These are phyloP conservation scores for Junonia oenone DNA, from an alignment of 2,888 invertebrate species.

Conservation along the genomic window DNA sequence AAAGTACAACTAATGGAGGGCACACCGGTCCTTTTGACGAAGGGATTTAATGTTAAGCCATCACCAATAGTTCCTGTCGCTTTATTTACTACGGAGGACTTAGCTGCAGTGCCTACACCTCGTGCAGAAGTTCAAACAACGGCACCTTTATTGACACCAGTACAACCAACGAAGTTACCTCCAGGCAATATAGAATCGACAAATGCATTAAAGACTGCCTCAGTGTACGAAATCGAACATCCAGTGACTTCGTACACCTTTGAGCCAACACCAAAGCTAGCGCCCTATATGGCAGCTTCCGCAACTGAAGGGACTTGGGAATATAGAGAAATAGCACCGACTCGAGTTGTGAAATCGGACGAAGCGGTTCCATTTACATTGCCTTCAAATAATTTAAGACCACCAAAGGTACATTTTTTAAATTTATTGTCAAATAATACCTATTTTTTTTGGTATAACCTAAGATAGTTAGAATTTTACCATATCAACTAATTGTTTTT, in stretches of 20 bases:
- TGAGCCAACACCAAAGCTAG: background rate
- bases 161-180: background rate
- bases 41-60: constrained; percentile 18
- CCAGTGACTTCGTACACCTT: background rate
- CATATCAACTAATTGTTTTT: too few relatives aligned
- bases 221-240: background rate
- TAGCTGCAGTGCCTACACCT: background rate
- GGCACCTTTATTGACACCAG: background rate
- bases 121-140: background rate
- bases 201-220: background rate
- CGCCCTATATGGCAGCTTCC: background rate
- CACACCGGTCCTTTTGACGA: constrained; percentile 8
- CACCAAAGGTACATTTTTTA: background rate
- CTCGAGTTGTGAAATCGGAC: constrained; percentile 4
- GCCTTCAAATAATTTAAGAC: background rate
- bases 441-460: too few relatives aligned
- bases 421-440: too few relatives aligned
- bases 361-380: background rate
- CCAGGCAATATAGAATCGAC: background rate
- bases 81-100: background rate
- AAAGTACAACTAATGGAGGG: constrained; percentile 42
- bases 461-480: too few relatives aligned
- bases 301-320: background rate
- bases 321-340: constrained; percentile 9
- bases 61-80: constrained; percentile 7